Evolutionary conservation across 2,797 vertebrate species (phyloP).

Genomic region (Rhinogobio ventralis): DNA sequence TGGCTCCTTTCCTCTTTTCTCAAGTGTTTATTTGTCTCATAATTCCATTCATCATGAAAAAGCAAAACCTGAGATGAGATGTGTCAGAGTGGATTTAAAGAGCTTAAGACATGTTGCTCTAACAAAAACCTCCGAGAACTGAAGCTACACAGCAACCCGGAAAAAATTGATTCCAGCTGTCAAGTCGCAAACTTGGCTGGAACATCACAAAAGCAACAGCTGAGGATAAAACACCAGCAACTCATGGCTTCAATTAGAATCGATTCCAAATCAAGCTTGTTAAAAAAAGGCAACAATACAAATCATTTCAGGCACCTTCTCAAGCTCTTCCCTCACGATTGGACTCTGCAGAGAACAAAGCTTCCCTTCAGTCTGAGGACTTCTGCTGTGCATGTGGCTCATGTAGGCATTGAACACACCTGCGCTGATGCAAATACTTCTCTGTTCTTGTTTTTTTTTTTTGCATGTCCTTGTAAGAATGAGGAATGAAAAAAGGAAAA

Average conservation of each 20-base stretch:
- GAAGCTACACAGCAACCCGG: slow-evolving; percentile 33
- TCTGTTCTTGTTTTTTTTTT: slow-evolving; percentile 10
- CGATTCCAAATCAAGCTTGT: slow-evolving; percentile 75
- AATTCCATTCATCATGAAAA: slow-evolving; percentile 55
- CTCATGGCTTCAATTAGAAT: slow-evolving; percentile 78
- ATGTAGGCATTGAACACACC: slow-evolving; percentile 25
- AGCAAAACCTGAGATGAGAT: slow-evolving; percentile 58
- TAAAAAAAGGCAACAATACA: slow-evolving; percentile 68
- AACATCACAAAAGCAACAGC: slow-evolving; percentile 74
- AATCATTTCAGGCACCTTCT: slow-evolving; percentile 61
- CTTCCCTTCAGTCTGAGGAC: slow-evolving; percentile 1
- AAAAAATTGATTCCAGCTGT: slow-evolving; percentile 79
- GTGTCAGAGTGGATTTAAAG: slow-evolving; percentile 60
- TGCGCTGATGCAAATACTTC: slow-evolving; percentile 28
- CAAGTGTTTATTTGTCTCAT: slow-evolving; percentile 57
- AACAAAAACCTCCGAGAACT: slow-evolving; percentile 62
- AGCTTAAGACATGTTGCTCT: slow-evolving; percentile 60
- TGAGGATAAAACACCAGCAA: slow-evolving; percentile 64
- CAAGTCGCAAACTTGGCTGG: slow-evolving; percentile 74
- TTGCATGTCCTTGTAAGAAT: slow-evolving; percentile 52
- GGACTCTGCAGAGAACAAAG: slow-evolving; percentile 14
- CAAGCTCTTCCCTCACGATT: slow-evolving; percentile 17
- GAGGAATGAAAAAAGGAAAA: slow-evolving; percentile 42
- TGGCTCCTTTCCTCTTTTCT: slow-evolving; percentile 14
- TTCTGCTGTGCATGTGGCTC: slow-evolving; percentile 5